Evolutionary conservation across 2,797 vertebrate genomes (phyloP).

Genomic region (Morelia viridis): DNA sequence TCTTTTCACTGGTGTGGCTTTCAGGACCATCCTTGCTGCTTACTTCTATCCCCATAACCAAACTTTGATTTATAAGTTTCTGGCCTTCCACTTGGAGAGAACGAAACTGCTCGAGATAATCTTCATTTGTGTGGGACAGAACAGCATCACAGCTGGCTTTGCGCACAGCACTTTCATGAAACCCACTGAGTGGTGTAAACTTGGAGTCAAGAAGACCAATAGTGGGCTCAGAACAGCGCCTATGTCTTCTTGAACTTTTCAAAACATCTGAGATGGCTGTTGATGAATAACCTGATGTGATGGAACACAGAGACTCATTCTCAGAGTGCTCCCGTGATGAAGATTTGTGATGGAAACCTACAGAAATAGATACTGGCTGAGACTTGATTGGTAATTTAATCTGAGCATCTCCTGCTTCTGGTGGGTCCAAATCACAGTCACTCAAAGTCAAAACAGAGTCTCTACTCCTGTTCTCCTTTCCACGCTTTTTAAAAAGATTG

Average conservation of each 20-base stretch:
- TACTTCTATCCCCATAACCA: conserved; percentile 56
- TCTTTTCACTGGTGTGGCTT: conserved; percentile 64
- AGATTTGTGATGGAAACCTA: conserved; percentile 55
- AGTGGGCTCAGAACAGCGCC: conserved; percentile 87
- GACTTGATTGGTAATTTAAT: conserved; percentile 72
- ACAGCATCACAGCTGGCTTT: conserved; percentile 88
- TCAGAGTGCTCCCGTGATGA: conserved; percentile 46
- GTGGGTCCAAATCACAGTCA: conserved; percentile 83
- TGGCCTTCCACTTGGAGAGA: conserved; percentile 67
- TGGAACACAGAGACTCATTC: conserved; percentile 33
- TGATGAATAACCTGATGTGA: conserved; percentile 57
- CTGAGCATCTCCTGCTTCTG: conserved; percentile 73
- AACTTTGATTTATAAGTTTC: conserved; percentile 63
- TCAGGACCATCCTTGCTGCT: conserved; percentile 57
- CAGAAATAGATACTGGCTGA: conserved; percentile 70
- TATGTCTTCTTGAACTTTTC: conserved; percentile 73
- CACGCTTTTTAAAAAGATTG: conserved; percentile 75
- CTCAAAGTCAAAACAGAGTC: conserved; percentile 92
- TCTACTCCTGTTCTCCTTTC: conserved; percentile 85
- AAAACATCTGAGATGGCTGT: conserved; percentile 46
- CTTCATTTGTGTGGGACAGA: conserved; percentile 67
- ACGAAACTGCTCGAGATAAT: conserved; percentile 65
- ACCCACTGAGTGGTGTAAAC: conserved; percentile 39
- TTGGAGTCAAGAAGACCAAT: conserved; percentile 68
- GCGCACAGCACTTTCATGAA: conserved; percentile 66